These are phyloP conservation scores for Daboia siamensis DNA, from an alignment of 2,113 vertebrate species.

Conservation along the genomic window DNA sequence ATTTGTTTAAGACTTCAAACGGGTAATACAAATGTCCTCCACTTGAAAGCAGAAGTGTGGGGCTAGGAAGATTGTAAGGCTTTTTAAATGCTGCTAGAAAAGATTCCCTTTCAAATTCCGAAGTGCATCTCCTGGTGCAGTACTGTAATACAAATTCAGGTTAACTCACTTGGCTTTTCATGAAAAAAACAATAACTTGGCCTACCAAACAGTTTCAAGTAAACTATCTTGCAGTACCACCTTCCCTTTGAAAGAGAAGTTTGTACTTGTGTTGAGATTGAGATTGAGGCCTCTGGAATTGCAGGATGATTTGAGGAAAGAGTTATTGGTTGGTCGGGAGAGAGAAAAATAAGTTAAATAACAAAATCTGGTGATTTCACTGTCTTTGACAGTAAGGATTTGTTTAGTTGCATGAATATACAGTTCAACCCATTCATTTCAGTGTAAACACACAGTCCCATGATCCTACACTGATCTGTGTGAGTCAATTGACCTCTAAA, in stretches of 20 bases:
- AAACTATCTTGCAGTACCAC: slow-evolving; percentile 48
- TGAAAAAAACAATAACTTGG: slow-evolving; percentile 55
- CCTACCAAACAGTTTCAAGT: slow-evolving; percentile 59
- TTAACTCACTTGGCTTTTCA: slow-evolving; percentile 40
- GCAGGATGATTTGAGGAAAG: not conserved
- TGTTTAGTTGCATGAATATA: not conserved
- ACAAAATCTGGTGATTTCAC: slow-evolving; percentile 4
- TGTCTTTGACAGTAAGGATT: slow-evolving; percentile 14
- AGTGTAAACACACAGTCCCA: not conserved
- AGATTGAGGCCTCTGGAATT: slow-evolving; percentile 23
- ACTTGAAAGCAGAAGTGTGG: slow-evolving; percentile 23
- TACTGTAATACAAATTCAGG: slow-evolving; percentile 41
- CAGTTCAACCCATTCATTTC: not conserved
- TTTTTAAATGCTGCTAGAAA: slow-evolving; percentile 1
- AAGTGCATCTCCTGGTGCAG: slow-evolving; percentile 45
- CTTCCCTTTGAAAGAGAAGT: slow-evolving; percentile 29
- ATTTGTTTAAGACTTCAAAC: slow-evolving; percentile 41
- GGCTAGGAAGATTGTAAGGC: not conserved
- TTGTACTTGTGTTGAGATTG: slow-evolving; percentile 11
- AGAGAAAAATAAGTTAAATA: not conserved
- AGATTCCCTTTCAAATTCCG: slow-evolving; percentile 24
- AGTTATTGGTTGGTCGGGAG: not conserved
- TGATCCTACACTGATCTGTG: not conserved
- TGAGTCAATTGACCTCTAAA: not conserved
- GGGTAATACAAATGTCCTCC: slow-evolving; percentile 28